Base-by-base conservation (phyloP, 2,113 vertebrate genomes). In the Mobula hypostoma region DNA sequence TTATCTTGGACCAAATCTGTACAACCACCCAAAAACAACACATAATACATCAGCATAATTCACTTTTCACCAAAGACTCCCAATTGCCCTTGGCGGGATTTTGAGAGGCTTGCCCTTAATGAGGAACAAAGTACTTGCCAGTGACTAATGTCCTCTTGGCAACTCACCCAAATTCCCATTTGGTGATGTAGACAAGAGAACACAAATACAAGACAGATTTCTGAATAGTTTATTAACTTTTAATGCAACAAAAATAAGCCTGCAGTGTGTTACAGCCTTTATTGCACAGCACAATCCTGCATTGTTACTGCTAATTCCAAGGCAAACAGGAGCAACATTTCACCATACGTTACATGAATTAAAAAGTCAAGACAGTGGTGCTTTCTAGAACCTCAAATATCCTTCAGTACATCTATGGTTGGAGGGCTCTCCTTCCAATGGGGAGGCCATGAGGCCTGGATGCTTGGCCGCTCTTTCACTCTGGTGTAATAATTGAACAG, bases 361-460 rank as follows among this genome's bases (percentile, higher is more conserved):
- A 70, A n/a, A 63, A 88, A 8, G 40, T 27, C 12, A 36, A 8
- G 32, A 11, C n/a, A 87, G 3, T 29, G 63, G 63, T n/a, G 27
- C 1, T 4, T 87, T 17, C 72, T 27, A 17, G 8, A 14, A 74
- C 29, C 36, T 96, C 95, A 97, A 21, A 96, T 3, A 70, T 97
- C 97, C 94, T 95, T 96, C 63, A 97, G 96, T 0, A 94, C 82
- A 74, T 96, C 95, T 90, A 95, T 87, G 19, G 94, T 95, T 3
- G 95, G 83, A 3, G 96, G 95, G 83, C 95, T 95, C 93, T 97
- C 96, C 94, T 96, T 94, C 97, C 97, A 97, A 83, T 96, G 96
- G 91, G 96, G 96, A 36, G 97, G 97, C 97, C 96, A 96, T 88
- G 95, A 95, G 94, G 95, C 95, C 94, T 96, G 96, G 88, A 97